These are phyloP conservation scores for Sturnira hondurensis DNA, from an alignment of 2,113 vertebrate genomes.

Conservation along the genomic window DNA sequence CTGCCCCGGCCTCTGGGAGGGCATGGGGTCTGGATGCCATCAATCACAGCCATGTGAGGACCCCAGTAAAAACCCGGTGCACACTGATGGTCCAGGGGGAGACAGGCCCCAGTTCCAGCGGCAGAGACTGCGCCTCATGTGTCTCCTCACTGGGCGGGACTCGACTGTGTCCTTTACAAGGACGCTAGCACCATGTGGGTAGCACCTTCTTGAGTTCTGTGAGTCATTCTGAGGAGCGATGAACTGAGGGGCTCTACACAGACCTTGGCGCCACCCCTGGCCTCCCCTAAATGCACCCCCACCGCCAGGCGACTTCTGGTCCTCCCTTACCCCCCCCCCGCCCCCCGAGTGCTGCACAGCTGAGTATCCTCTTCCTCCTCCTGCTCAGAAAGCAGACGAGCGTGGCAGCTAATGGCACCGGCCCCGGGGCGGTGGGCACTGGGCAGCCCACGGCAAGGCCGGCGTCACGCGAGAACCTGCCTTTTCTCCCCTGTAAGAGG, in stretches of 20 bases:
- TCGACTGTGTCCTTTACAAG: background rate
- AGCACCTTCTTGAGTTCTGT: background rate
- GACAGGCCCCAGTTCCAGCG: fast-evolving
- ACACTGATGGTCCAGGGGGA: background rate
- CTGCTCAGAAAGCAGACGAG: background rate
- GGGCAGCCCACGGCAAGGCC: background rate
- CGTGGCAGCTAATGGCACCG: fast-evolving
- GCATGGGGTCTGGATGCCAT: fast-evolving
- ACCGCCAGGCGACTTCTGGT: fast-evolving
- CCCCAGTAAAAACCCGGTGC: background rate
- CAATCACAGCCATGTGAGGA: fast-evolving
- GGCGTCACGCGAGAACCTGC: fast-evolving
- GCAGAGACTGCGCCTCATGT: fast-evolving
- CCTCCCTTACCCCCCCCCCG: background rate
- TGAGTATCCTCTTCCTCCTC: background rate
- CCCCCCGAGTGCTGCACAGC: fast-evolving
- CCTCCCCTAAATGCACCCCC: fast-evolving
- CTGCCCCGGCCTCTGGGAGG: background rate
- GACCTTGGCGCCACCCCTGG: fast-evolving
- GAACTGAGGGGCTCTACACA: fast-evolving
- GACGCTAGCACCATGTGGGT: fast-evolving
- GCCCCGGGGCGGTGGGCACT: fast-evolving
- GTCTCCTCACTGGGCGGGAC: background rate
- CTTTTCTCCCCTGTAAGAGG: background rate
- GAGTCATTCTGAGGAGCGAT: fast-evolving